Evolutionary conservation across 2,797 vertebrate genomes (phyloP).

Genomic region (Sphenodon punctatus): DNA sequence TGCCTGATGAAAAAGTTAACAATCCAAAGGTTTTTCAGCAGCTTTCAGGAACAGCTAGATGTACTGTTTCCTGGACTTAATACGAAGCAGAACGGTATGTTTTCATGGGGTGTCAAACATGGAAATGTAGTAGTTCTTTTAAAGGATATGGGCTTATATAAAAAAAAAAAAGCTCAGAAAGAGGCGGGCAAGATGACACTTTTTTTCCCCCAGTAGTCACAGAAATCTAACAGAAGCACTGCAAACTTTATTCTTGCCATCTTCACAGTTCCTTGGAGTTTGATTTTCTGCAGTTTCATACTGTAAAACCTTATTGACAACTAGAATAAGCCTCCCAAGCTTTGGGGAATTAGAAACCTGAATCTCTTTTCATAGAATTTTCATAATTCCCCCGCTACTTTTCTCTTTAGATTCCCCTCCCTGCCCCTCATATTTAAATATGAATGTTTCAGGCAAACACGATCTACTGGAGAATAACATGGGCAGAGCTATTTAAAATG

Average conservation of each 20-base stretch:
- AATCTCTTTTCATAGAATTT: neutral
- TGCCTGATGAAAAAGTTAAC: conserved; percentile 33
- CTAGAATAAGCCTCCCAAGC: neutral
- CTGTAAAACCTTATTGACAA: neutral
- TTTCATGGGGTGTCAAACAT: conserved; percentile 11
- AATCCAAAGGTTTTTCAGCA: neutral
- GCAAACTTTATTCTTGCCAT: neutral
- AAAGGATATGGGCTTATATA: neutral
- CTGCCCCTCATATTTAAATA: neutral
- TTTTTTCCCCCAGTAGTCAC: conserved; percentile 23
- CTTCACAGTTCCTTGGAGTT: neutral
- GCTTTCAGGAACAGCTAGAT: conserved; percentile 19
- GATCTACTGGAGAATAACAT: rapidly evolving
- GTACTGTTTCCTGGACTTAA: conserved; percentile 30
- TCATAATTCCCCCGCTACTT: neutral
- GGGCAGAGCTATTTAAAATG: no score
- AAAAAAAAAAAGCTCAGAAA: neutral
- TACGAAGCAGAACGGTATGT: conserved; percentile 13
- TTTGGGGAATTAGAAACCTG: neutral
- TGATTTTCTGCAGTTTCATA: neutral
- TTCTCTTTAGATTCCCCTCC: neutral
- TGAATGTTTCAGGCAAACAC: neutral
- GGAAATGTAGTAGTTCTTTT: conserved; percentile 6
- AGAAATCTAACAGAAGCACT: neutral
- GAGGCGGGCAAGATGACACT: neutral